Conservation (phyloP, 2,888 invertebrate genomes). For the Criorhina ranunculi region DNA sequence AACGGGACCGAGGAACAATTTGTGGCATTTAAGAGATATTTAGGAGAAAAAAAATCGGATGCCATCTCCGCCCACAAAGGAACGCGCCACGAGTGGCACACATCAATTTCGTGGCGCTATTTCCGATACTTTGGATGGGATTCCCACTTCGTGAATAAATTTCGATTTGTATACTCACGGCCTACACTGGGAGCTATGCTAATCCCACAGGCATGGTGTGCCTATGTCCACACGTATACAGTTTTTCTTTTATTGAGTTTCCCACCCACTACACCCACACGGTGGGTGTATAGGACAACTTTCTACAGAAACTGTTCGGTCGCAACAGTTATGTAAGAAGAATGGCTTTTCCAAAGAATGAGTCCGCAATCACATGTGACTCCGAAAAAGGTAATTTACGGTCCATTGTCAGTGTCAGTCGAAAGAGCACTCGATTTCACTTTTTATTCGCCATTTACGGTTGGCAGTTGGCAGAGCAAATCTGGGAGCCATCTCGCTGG, state of each 20-base stretch:
- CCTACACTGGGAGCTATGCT: conserved; percentile 20
- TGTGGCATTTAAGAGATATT: conserved; percentile 48
- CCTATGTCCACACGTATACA: not conserved
- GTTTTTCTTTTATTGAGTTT: conserved; percentile 16
- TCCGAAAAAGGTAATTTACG: conserved; percentile 26
- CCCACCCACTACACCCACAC: conserved; percentile 11
- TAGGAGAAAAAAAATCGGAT: conserved; percentile 6
- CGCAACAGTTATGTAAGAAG: conserved; percentile 13
- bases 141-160: conserved; percentile 24
- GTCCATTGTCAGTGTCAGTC: conserved; percentile 6
- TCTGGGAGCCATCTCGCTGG: not conserved
- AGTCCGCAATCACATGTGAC: not conserved
- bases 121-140: conserved; percentile 11
- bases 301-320: conserved; percentile 3
- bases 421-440: conserved; percentile 20
- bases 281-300: conserved; percentile 7
- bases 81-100: not conserved
- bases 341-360: conserved; percentile 24
- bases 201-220: conserved; percentile 7
- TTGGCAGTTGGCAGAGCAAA: conserved; percentile 5
- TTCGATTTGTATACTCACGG: conserved; percentile 8
- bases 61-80: conserved; percentile 20
- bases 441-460: conserved; percentile 43
- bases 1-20: conserved; percentile 27
- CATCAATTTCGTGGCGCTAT: conserved; percentile 55